These are phyloP conservation scores for Acropternis orthonyx DNA, from an alignment of 2,797 vertebrate genomes.

Conservation along the genomic window DNA sequence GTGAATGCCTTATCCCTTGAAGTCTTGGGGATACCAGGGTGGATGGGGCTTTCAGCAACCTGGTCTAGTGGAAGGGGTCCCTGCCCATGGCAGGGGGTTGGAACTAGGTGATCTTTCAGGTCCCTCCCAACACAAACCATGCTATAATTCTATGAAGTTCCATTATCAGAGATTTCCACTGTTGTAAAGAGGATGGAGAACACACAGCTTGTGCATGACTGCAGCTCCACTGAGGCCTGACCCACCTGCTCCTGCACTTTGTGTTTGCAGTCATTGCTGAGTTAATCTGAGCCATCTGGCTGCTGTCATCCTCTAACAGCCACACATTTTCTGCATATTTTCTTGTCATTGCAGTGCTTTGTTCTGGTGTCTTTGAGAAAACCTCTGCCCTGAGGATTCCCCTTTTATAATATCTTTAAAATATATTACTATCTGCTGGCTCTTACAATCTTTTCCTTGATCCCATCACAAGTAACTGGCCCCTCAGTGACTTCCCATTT, in stretches of 20 bases:
- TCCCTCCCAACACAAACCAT: background rate
- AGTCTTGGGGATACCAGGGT: background rate
- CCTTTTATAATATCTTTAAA: slow-evolving; percentile 14
- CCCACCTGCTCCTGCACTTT: background rate
- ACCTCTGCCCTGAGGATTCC: slow-evolving; percentile 33
- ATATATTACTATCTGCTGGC: background rate
- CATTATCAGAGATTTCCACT: background rate
- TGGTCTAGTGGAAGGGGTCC: background rate
- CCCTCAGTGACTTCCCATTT: slow-evolving; percentile 2
- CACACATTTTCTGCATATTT: slow-evolving; percentile 35
- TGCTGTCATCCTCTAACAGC: slow-evolving; percentile 23
- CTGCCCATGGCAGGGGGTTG: background rate
- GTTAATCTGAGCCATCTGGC: slow-evolving; percentile 37
- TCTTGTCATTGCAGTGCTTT: slow-evolving; percentile 5
- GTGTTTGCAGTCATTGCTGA: background rate
- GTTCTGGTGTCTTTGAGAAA: background rate
- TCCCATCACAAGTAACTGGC: background rate
- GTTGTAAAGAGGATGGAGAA: background rate
- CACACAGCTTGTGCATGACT: background rate
- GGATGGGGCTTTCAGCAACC: background rate
- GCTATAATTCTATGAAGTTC: background rate
- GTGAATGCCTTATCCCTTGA: background rate
- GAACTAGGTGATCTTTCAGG: background rate
- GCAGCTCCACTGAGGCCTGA: background rate
- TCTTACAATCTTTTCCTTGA: slow-evolving; percentile 3